Evolutionary conservation across 2,113 vertebrate genomes (phyloP).

Genomic region (Pygathrix nemaeus): DNA sequence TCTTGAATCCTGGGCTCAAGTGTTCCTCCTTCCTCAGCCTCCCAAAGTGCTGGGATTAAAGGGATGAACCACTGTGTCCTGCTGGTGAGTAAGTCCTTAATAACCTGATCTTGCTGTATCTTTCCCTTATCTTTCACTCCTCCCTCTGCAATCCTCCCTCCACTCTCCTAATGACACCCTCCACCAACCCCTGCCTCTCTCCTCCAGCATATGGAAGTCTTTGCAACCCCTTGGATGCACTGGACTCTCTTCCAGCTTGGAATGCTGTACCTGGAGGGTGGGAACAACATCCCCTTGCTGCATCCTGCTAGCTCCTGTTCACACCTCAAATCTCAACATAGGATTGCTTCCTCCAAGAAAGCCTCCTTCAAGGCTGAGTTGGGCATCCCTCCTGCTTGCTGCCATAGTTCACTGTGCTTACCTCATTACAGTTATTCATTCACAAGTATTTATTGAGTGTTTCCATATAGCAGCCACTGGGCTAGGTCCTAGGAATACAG

Average conservation of each 20-base stretch:
- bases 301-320: background rate
- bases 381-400: too few relatives aligned
- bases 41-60: too few relatives aligned
- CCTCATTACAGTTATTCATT: background rate
- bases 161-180: fast-evolving
- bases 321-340: background rate
- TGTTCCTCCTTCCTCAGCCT: too few relatives aligned
- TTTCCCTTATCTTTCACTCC: background rate
- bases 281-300: background rate
- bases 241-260: background rate
- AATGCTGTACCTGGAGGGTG: background rate
- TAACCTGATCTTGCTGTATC: background rate
- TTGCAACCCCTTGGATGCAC: background rate
- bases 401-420: fast-evolving
- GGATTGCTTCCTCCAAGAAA: background rate
- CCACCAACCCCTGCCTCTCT: fast-evolving
- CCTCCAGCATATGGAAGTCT: background rate
- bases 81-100: background rate
- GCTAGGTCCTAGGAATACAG: background rate
- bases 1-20: too few relatives aligned
- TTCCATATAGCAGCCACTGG: background rate
- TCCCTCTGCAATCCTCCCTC: background rate
- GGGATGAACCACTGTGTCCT: too few relatives aligned
- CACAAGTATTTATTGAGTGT: background rate
- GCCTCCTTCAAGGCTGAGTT: background rate